These are phyloP conservation scores for Sinodicranocentrus sp. DNA, from an alignment of 2,888 invertebrate genomes.

Conservation along the genomic window DNA sequence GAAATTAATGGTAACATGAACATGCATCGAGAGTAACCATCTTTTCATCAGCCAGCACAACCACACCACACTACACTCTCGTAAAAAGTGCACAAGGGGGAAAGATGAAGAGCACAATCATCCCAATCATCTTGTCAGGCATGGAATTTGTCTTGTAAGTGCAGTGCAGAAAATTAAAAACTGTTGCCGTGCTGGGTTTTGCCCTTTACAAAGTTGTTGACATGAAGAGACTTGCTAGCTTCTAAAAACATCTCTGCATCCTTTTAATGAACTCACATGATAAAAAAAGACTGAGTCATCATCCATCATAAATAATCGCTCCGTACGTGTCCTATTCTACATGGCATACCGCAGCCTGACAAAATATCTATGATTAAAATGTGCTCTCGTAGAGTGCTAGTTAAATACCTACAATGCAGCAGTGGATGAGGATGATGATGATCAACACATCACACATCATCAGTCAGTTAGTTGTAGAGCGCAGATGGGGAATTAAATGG, in stretches of 20 bases:
- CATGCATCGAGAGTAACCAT: conserved; percentile 1
- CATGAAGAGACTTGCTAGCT: conserved; percentile 9
- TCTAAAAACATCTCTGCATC: neutral
- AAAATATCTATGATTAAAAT: conserved; percentile 1
- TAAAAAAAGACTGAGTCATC: conserved; percentile 55
- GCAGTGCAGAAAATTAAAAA: conserved; percentile 42
- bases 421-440: neutral
- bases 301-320: conserved; percentile 36
- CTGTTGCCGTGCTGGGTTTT: conserved; percentile 38
- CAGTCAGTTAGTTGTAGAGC: neutral
- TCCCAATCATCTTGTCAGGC: neutral
- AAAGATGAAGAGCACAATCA: too few species aligned
- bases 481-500: conserved; percentile 13
- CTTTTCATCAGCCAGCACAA: neutral
- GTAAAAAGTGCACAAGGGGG: too few species aligned
- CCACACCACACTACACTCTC: too few species aligned
- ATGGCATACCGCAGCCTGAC: too few species aligned
- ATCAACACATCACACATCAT: conserved; percentile 4
- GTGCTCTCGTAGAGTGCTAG: neutral
- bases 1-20: conserved; percentile 54
- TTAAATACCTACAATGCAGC: neutral
- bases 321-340: neutral
- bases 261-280: conserved; percentile 21
- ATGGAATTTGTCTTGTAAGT: conserved; percentile 1
- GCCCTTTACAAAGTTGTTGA: conserved; percentile 37